Conservation (phyloP, 1,140 invertebrate species). For the Drosophila fuyamai region DNA sequence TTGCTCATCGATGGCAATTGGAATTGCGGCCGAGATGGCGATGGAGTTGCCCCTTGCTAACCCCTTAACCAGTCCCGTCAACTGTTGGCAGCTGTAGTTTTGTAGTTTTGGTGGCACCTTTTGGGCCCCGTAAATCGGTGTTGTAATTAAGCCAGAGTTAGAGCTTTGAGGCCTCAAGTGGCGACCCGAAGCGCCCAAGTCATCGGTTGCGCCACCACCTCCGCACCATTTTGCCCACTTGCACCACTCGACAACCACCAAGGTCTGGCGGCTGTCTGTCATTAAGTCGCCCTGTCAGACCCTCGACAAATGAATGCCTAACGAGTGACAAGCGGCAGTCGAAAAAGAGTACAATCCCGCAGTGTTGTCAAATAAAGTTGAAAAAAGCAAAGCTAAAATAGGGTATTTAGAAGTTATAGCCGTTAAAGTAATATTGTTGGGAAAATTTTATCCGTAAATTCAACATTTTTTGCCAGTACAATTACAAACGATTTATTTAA, state of each 20-base stretch:
- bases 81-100: slow-evolving; percentile 29
- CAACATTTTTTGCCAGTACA: too few relatives aligned
- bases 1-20: slow-evolving; percentile 20
- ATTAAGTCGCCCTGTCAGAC: slow-evolving; percentile 31
- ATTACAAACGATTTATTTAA: too few relatives aligned
- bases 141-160: slow-evolving; percentile 40
- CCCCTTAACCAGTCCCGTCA: slow-evolving; percentile 28
- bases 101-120: slow-evolving; percentile 29
- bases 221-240: slow-evolving; percentile 6
- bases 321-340: slow-evolving; percentile 23
- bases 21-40: neutral
- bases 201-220: slow-evolving; percentile 31
- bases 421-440: neutral
- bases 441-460: too few relatives aligned
- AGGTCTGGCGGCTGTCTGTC: slow-evolving; percentile 50
- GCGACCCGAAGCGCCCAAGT: slow-evolving; percentile 26
- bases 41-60: neutral
- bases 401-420: neutral
- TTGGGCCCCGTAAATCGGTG: slow-evolving; percentile 15
- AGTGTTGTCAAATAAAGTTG: neutral
- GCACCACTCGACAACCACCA: slow-evolving; percentile 8
- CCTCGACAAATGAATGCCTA: slow-evolving; percentile 48
- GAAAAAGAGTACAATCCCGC: neutral
- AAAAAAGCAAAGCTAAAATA: neutral
- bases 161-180: slow-evolving; percentile 24